Evolutionary conservation across 2,797 vertebrate genomes (phyloP).

Genomic region (Anolis apletophallus): DNA sequence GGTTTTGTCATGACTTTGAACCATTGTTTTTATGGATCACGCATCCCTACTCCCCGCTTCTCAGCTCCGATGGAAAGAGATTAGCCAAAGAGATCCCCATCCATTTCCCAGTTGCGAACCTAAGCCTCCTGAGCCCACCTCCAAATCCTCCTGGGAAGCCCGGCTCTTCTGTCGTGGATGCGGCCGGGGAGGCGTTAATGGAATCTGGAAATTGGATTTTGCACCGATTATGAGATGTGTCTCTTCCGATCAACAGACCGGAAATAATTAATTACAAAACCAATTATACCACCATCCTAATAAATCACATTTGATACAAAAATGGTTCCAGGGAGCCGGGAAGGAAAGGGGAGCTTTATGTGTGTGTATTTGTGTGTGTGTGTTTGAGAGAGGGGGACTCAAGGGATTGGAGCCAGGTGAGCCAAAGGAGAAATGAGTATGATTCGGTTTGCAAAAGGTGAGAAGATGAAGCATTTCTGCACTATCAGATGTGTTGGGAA

Average conservation of each 20-base stretch:
- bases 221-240: conserved; percentile 76
- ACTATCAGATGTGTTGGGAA: too few species aligned
- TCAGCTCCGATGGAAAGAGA: background rate
- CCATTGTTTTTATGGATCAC: too few species aligned
- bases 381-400: too few species aligned
- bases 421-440: background rate
- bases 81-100: background rate
- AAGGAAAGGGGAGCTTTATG: background rate
- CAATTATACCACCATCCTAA: conserved; percentile 79
- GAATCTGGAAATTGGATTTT: conserved; percentile 77
- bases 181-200: conserved; percentile 25
- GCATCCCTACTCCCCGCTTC: too few species aligned
- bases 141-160: background rate
- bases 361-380: too few species aligned
- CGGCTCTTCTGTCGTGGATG: background rate
- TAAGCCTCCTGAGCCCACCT: background rate
- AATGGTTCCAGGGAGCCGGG: background rate
- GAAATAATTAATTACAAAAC: conserved; percentile 87
- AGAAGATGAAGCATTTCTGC: background rate
- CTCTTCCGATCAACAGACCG: conserved; percentile 79
- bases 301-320: conserved; percentile 78
- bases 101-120: background rate
- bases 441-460: background rate
- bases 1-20: too few species aligned
- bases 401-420: background rate